Percentiles rank a stretch among this genome's conserved stretches.
Evolutionary conservation across 2,113 vertebrate species (phyloP).

Genomic region (Brachypteracias leptosomus): DNA sequence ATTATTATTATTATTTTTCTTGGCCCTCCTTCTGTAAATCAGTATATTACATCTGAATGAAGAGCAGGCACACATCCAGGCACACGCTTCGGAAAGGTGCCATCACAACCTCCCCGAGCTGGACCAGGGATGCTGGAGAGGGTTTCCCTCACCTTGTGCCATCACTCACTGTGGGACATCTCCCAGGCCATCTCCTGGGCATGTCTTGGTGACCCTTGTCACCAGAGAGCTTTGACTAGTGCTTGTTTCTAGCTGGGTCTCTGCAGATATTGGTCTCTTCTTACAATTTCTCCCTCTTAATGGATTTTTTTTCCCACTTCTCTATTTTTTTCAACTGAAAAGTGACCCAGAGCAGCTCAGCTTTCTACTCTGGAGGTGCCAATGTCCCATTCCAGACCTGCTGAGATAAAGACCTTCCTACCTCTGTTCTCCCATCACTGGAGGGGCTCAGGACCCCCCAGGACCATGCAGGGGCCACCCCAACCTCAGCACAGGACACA

Average conservation of each 20-base stretch:
- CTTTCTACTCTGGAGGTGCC: not conserved
- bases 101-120: not conserved
- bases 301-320: fast-evolving
- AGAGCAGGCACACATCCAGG: not conserved
- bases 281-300: not conserved
- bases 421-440: not conserved
- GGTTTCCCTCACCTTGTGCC: not conserved
- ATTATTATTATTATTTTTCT: not conserved
- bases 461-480: too few species aligned
- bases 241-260: not conserved
- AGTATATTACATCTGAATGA: not conserved
- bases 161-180: not conserved
- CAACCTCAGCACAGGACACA: not conserved
- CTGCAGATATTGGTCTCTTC: not conserved
- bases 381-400: not conserved
- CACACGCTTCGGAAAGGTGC: not conserved
- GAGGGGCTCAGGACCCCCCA: not conserved
- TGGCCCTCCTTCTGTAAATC: not conserved
- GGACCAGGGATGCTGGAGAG: not conserved
- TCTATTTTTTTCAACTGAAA: not conserved
- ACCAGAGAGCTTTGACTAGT: fast-evolving
- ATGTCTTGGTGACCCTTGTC: fast-evolving
- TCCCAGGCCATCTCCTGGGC: not conserved
- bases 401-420: fast-evolving
- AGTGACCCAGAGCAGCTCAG: not conserved